Conservation (phyloP, 2,888 invertebrate species). For the Trichacis sp. region DNA sequence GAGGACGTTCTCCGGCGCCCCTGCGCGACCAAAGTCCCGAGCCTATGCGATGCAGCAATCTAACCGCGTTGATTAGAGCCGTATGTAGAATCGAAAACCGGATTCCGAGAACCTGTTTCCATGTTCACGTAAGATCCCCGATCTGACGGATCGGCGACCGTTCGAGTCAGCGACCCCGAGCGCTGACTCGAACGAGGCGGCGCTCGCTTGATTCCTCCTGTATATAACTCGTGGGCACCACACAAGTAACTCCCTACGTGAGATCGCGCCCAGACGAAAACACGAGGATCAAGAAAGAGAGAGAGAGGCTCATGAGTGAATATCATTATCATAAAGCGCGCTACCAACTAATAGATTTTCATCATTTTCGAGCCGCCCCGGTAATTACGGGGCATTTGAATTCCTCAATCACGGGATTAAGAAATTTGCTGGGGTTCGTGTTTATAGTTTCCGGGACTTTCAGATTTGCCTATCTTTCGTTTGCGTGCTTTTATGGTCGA, state of each 20-base stretch:
- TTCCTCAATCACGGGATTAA: background rate
- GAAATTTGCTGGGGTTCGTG: background rate
- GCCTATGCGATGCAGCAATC: conserved; percentile 65
- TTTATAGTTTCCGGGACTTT: no score
- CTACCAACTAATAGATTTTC: conserved; percentile 57
- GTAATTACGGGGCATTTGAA: conserved; percentile 47
- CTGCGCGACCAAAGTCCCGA: conserved; percentile 40
- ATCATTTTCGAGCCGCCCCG: conserved; percentile 52
- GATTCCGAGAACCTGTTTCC: conserved; percentile 70
- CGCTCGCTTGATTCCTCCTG: conserved; percentile 45
- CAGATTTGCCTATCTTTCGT: no score
- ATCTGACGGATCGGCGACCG: conserved; percentile 70
- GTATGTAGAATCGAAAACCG: conserved; percentile 70
- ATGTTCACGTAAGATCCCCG: conserved; percentile 69
- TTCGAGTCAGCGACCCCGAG: conserved; percentile 68
- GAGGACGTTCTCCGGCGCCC: conserved; percentile 38
- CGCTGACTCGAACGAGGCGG: conserved; percentile 42
- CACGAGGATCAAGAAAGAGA: background rate
- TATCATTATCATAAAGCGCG: conserved; percentile 43
- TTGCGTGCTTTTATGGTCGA: no score
- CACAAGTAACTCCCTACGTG: conserved; percentile 8
- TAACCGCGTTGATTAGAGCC: conserved; percentile 69
- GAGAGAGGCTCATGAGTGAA: conserved; percentile 32
- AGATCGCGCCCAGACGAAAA: conserved; percentile 12
- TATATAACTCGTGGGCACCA: conserved; percentile 7